These are phyloP conservation scores for Drosophila multiciliata DNA, from an alignment of 2,888 invertebrate genomes.

Conservation along the genomic window DNA sequence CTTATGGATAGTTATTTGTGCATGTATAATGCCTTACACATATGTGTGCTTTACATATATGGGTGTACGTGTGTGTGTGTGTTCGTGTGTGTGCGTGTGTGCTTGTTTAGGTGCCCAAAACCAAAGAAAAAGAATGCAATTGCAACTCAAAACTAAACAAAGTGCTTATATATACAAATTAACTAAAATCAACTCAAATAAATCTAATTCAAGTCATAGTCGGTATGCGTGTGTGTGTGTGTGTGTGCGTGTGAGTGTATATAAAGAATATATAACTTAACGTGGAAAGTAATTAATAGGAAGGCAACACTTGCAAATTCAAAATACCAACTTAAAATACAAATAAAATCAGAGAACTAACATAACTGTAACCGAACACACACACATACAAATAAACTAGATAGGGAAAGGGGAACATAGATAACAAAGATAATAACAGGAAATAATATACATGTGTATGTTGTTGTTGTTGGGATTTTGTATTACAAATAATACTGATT, in stretches of 20 bases:
- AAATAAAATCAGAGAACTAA: constrained; percentile 31
- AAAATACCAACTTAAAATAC: constrained; percentile 19
- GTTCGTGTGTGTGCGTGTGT: constrained; percentile 9
- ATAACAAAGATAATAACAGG: constrained; percentile 7
- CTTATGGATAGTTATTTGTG: not conserved
- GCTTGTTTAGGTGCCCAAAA: constrained; percentile 34
- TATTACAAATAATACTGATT: constrained; percentile 9
- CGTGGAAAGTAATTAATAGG: constrained; percentile 57
- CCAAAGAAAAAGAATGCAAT: constrained; percentile 21
- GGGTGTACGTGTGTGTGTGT: not conserved
- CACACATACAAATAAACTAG: constrained; percentile 15
- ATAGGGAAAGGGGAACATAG: constrained; percentile 7
- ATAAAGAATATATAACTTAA: constrained; percentile 14
- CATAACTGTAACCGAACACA: constrained; percentile 23
- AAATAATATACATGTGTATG: constrained; percentile 18
- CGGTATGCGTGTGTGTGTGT: constrained; percentile 7
- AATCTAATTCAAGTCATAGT: constrained; percentile 29
- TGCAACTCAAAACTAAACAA: constrained; percentile 27
- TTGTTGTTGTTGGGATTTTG: not conserved
- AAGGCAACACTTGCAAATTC: constrained; percentile 73
- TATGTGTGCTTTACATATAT: not conserved
- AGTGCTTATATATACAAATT: constrained; percentile 19
- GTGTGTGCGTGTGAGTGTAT: constrained; percentile 21
- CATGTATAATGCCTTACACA: not conserved
- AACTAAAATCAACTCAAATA: constrained; percentile 32